Evolutionary conservation across 2,888 invertebrate genomes (phyloP).

Genomic region (Chrysotoxum bicinctum): DNA sequence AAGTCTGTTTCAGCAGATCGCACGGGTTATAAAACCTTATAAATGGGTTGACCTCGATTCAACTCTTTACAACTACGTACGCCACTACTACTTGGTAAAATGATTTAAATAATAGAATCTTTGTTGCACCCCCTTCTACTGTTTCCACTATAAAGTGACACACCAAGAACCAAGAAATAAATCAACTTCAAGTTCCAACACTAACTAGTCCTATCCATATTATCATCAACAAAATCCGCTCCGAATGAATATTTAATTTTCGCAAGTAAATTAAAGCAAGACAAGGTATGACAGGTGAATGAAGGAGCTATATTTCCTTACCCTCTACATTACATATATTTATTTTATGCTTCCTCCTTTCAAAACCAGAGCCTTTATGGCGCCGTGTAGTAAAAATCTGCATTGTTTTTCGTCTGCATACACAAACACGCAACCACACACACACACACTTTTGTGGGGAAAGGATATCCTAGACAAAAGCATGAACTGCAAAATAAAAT

Average conservation of each 20-base stretch:
- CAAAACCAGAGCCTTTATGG: constrained; percentile 35
- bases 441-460: background rate
- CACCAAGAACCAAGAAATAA: constrained; percentile 1
- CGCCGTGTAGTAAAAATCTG: constrained; percentile 39
- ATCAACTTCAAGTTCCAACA: constrained; percentile 15
- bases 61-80: background rate
- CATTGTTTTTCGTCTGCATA: constrained; percentile 47
- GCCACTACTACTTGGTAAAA: background rate
- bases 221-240: constrained; percentile 31
- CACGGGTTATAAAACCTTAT: too few species aligned
- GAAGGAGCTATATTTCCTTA: constrained; percentile 18
- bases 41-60: background rate
- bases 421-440: background rate
- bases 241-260: constrained; percentile 63
- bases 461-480: constrained; percentile 25
- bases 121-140: background rate
- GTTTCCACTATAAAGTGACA: background rate
- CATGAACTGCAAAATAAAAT: constrained; percentile 36
- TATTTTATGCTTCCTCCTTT: background rate
- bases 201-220: constrained; percentile 5
- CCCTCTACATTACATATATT: background rate
- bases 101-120: constrained; percentile 17
- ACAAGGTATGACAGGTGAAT: constrained; percentile 56
- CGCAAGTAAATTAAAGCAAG: constrained; percentile 52
- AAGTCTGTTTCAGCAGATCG: too few species aligned